Evolutionary conservation across 2,113 vertebrate species (phyloP).

Genomic region (Ctenomys sociabilis): DNA sequence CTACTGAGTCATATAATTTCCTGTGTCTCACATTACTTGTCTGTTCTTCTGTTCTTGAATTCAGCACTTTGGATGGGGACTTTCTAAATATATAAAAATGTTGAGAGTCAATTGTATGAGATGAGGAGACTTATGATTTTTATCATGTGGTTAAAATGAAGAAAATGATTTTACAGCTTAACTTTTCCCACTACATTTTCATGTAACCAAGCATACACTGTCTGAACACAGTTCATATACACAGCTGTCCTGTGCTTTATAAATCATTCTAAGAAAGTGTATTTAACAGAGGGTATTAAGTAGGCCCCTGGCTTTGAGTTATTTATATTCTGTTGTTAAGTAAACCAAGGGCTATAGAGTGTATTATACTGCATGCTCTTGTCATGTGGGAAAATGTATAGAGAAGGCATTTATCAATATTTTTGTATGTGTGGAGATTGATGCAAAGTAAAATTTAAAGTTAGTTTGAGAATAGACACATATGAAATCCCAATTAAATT

Average conservation of each 20-base stretch:
- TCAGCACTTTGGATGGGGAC: neutral
- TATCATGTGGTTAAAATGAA: neutral
- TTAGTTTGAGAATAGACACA: neutral
- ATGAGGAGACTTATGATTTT: slow-evolving; percentile 30
- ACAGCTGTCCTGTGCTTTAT: neutral
- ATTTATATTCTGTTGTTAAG: neutral
- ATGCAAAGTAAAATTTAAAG: slow-evolving; percentile 6
- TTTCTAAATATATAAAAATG: neutral
- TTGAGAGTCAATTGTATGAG: neutral
- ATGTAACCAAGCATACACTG: neutral
- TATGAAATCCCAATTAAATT: neutral
- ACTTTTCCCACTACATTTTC: neutral
- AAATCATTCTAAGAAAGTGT: neutral
- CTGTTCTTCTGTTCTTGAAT: neutral
- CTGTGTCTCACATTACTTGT: neutral
- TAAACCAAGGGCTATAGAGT: neutral
- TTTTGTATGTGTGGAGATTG: neutral
- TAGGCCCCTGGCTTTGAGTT: neutral
- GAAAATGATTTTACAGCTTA: neutral
- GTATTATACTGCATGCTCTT: slow-evolving; percentile 17
- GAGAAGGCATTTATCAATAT: neutral
- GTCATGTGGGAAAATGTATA: neutral
- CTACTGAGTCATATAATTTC: neutral
- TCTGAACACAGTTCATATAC: neutral
- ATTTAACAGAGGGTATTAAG: neutral